Base-by-base conservation (phyloP, 2,888 invertebrate species). In the Synergus umbraculus region DNA sequence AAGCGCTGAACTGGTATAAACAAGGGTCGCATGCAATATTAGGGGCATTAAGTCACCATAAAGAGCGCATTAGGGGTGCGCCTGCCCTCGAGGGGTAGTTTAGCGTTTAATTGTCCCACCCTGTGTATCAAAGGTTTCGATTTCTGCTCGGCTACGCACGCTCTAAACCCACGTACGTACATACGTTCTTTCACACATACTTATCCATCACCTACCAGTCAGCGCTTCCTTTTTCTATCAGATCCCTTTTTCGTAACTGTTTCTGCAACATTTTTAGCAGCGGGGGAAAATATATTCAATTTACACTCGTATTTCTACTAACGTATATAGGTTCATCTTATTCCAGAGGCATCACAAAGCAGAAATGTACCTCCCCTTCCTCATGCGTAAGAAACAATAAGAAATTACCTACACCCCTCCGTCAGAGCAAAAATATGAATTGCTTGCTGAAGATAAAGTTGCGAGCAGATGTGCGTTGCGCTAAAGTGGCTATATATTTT, bases 1-100 rank as follows among this genome's bases (percentile, higher is more conserved):
- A 89, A 89, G 89, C 88, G 89, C 87, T 89, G 89, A 89, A 90
- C 90, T 89, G 90, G 88, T 90, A 90, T 89, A 91, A 91, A 91
- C 91, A 90, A 90, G 91, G 90, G 90, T 90, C 89, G 91, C 88
- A 90, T 90, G 90, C 90, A 89, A 92, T 91, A 91, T 92, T 91
- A 91, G 91, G 90, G 90, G 91, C 91, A 92, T 92, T 90, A 92
- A 92, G 90, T 90, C 90, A 90, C 90, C 90, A 91, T 92, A 92
- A 92, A 92, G 92, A 91, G 92, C 91, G 91, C 90, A 92, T 92
- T 92, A 92, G 88, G 88, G 86, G 89, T 86, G 89, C 89, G 87
- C 86, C 86, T 90, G 89, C 89, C 91, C 91, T 91, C 91, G 89
- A 92, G 90, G 92, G 92, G 91, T 91, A 91, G 91, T 92, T 92